phyloP scores from a whole-genome alignment of 2,113 vertebrate species.

The Lamprologus sp. region DNA sequence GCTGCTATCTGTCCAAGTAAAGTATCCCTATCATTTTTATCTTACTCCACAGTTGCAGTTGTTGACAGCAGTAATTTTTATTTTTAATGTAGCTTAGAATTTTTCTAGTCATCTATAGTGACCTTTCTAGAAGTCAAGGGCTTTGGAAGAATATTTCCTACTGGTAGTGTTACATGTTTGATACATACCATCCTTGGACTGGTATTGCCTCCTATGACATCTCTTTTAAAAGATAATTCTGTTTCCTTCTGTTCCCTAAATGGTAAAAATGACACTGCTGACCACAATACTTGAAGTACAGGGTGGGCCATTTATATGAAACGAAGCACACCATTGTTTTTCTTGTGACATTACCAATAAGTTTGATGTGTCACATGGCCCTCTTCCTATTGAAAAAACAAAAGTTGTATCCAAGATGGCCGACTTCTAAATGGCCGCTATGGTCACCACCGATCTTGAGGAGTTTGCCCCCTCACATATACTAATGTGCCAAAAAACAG shows the following conservation, averaged over 20 bases:
- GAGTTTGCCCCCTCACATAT: neutral
- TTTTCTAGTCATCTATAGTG: neutral
- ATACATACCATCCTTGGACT: neutral
- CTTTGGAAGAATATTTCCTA: neutral
- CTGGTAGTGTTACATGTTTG: neutral
- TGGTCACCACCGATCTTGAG: neutral
- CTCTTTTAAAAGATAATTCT: neutral
- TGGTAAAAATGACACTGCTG: neutral
- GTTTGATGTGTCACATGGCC: neutral
- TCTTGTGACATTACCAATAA: neutral
- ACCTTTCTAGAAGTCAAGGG: neutral
- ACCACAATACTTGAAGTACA: neutral
- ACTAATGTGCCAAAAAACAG: neutral
- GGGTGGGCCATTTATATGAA: neutral
- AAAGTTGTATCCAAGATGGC: neutral
- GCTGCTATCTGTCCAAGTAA: neutral
- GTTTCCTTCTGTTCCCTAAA: neutral
- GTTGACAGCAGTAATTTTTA: neutral
- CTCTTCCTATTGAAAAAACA: neutral
- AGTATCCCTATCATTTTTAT: neutral
- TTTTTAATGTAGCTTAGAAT: neutral
- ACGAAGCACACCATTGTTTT: neutral
- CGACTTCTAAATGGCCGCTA: fast-evolving
- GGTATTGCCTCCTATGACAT: neutral
- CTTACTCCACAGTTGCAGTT: neutral